Evolutionary conservation across 2,888 invertebrate species (phyloP).

Genomic region (Caenorhabditis virilis): DNA sequence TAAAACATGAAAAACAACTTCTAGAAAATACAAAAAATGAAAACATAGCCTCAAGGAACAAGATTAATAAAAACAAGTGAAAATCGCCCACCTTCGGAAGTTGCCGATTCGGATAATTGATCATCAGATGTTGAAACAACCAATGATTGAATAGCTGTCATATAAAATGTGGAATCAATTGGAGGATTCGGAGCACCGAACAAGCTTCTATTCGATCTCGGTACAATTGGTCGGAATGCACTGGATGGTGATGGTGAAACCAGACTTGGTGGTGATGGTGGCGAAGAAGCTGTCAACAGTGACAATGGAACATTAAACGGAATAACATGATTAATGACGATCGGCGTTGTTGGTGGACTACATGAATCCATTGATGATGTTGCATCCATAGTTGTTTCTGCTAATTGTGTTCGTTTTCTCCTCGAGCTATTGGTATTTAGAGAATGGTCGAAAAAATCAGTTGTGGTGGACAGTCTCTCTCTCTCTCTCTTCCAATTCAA

Average conservation of each 20-base stretch:
- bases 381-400: no score
- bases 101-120: conserved; percentile 14
- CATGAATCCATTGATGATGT: no score
- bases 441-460: no score
- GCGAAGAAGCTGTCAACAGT: neutral
- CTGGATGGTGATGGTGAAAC: conserved; percentile 32
- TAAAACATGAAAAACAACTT: neutral
- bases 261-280: conserved; percentile 7
- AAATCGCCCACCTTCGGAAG: conserved; percentile 9
- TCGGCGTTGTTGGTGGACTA: no score
- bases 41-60: neutral
- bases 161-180: conserved; percentile 22
- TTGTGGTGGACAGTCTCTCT: no score
- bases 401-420: no score
- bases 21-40: neutral
- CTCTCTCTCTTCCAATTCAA: no score
- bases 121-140: conserved; percentile 22
- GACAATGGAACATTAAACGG: neutral
- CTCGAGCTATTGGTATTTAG: no score
- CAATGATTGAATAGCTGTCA: conserved; percentile 32
- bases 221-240: conserved; percentile 44
- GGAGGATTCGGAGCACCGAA: neutral
- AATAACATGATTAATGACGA: no score
- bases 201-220: conserved; percentile 6
- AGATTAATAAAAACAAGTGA: neutral